These are phyloP conservation scores for Diplazon laetatorius DNA, from an alignment of 2,888 invertebrate genomes.

Conservation along the genomic window DNA sequence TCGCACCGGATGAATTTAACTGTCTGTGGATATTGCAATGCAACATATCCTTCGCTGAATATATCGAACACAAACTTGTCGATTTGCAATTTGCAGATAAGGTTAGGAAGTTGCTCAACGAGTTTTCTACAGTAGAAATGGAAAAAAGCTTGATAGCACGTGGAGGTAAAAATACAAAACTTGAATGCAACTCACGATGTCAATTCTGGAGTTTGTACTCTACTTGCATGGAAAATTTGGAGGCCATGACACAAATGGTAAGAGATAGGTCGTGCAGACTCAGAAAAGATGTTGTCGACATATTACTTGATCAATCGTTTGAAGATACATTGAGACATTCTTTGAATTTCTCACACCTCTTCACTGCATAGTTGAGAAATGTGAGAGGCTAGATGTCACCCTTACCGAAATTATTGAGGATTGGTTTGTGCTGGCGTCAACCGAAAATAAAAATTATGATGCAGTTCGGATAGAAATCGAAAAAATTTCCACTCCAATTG, in stretches of 20 bases:
- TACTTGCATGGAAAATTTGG: slow-evolving; percentile 15
- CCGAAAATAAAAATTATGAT: not conserved
- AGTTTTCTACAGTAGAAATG: slow-evolving; percentile 12
- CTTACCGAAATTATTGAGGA: slow-evolving; percentile 2
- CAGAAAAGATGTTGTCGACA: slow-evolving; percentile 13
- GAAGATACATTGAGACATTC: slow-evolving; percentile 25
- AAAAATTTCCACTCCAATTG: slow-evolving; percentile 20
- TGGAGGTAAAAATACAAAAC: slow-evolving; percentile 4
- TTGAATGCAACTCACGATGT: slow-evolving; percentile 5
- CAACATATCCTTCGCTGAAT: slow-evolving; percentile 20
- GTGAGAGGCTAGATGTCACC: slow-evolving; percentile 1
- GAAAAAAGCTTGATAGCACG: slow-evolving; percentile 10
- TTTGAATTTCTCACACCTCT: slow-evolving; percentile 24
- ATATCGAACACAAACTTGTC: slow-evolving; percentile 8
- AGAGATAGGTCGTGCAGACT: slow-evolving; percentile 13
- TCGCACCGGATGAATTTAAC: not conserved
- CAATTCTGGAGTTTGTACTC: slow-evolving; percentile 12
- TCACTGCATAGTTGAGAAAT: slow-evolving; percentile 2
- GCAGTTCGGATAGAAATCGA: not conserved
- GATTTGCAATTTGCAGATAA: slow-evolving; percentile 8
- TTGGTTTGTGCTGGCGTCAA: slow-evolving; percentile 11
- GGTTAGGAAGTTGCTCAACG: slow-evolving; percentile 12
- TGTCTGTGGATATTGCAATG: slow-evolving; percentile 20
- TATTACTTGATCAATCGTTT: slow-evolving; percentile 30
- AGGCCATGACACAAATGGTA: slow-evolving; percentile 21